A percentile compares a stretch with the other conserved stretches of the same genome.
Evolutionary conservation across 2,888 invertebrate genomes (phyloP).

Genomic region (Athripsodes cinereus): DNA sequence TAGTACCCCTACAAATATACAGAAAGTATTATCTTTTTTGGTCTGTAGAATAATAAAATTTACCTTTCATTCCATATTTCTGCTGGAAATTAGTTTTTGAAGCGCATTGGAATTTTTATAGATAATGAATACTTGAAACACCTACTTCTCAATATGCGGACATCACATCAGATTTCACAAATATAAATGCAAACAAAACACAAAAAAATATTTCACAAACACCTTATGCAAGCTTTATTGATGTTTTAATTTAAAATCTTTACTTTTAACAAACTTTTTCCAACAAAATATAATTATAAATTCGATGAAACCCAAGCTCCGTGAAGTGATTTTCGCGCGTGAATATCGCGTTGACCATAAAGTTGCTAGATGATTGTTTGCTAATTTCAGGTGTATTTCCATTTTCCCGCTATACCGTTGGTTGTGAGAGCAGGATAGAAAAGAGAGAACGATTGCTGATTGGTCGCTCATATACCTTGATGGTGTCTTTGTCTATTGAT

Average conservation of each 20-base stretch:
- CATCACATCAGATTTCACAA: no score
- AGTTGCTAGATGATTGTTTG: constrained; percentile 27
- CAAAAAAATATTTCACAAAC: no score
- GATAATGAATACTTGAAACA: neutral
- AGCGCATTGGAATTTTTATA: neutral
- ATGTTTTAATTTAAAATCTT: no score
- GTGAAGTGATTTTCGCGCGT: constrained; percentile 39
- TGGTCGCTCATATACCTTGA: neutral
- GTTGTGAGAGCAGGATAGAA: constrained; percentile 31
- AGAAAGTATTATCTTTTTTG: no score
- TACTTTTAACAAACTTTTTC: neutral
- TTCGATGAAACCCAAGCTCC: constrained; percentile 14
- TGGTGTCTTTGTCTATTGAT: neutral
- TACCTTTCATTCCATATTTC: neutral
- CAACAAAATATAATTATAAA: neutral
- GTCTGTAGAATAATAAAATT: no score
- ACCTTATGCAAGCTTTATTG: no score
- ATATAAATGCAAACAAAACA: no score
- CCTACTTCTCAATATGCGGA: no score
- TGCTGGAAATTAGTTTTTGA: neutral
- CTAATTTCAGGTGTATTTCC: constrained; percentile 51
- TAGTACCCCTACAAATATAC: no score
- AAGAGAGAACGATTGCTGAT: constrained; percentile 25
- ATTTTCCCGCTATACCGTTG: constrained; percentile 36
- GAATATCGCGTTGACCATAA: constrained; percentile 51